Base-by-base conservation (phyloP, 2,113 vertebrate genomes). In the Synodontis membranacea region DNA sequence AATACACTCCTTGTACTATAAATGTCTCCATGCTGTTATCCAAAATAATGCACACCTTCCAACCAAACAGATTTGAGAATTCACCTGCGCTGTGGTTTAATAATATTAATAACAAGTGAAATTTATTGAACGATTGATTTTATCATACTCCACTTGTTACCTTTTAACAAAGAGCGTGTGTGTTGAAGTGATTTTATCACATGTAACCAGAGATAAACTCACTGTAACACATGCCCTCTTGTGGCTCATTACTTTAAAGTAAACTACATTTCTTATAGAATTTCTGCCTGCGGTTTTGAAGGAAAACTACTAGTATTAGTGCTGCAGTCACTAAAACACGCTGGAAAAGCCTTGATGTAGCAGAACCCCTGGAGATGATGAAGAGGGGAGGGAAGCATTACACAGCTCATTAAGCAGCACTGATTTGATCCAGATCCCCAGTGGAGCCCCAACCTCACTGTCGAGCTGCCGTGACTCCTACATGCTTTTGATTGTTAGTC, bases 341-440 rank as follows among this genome's bases (percentile, higher is more conserved):
- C 74, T 25, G 54, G 25, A 76, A 56, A 19, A 72, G n/a, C 62
- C 66, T 56, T 28, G 37, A 17, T 9, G 25, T 54, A 58, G 70
- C 52, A 31, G 70, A 28, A 60, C 68, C 60, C 70, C 31, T 7
- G 12, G 56, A 85, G 58, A 52, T 52, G 50, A 70, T 52, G 46
- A 39, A 46, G 15, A 84, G 64, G 72, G 58, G 23, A 37, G 46
- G 80, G 54, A 72, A 78, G 34, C 52, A 62, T 70, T 31, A 74
- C 52, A 83, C 42, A 70, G 52, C 19, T 88, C 84, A 86, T 82
- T 84, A 82, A 50, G 34, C 68, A 80, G 42, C 28, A 66, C 62
- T 68, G 81, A 80, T 84, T 84, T 84, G 81, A 84, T 58, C 66
- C 80, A 86, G 75, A 56, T 7, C n/a, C 44, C 39, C 12, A 28